These are phyloP conservation scores for Nezara viridula DNA, from an alignment of 2,888 invertebrate species.

Conservation along the genomic window DNA sequence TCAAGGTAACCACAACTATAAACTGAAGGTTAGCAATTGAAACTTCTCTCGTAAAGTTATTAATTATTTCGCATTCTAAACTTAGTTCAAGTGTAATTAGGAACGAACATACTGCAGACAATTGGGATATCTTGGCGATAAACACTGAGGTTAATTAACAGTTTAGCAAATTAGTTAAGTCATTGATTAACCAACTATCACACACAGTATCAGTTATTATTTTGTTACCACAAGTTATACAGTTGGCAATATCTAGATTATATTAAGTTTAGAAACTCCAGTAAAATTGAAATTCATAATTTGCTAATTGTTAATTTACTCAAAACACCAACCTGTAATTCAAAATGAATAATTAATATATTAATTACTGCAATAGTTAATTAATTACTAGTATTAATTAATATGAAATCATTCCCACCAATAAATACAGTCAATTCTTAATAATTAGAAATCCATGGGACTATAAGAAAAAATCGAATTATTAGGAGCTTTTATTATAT, in stretches of 20 bases:
- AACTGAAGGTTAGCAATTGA: not conserved
- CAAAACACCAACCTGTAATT: too few species aligned
- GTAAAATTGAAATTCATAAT: too few species aligned
- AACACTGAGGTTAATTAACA: not conserved
- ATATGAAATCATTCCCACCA: too few species aligned
- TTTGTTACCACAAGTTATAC: not conserved
- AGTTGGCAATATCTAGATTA: not conserved
- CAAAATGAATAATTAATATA: too few species aligned
- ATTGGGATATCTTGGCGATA: not conserved
- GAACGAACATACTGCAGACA: not conserved
- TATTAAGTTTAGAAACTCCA: too few species aligned
- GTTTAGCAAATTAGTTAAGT: not conserved
- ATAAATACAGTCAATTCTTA: too few species aligned
- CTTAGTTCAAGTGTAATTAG: conserved; percentile 1
- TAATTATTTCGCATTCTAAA: not conserved
- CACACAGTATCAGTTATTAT: not conserved
- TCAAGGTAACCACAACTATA: not conserved
- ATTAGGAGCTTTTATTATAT: too few species aligned
- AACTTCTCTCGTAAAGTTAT: not conserved
- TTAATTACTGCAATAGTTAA: too few species aligned
- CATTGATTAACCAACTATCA: not conserved
- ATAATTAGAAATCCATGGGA: too few species aligned
- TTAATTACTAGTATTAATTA: too few species aligned
- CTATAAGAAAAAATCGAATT: too few species aligned
- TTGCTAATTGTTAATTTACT: too few species aligned